Evolutionary conservation across 2,113 vertebrate genomes (phyloP).

Genomic region (Fregata magnificens): DNA sequence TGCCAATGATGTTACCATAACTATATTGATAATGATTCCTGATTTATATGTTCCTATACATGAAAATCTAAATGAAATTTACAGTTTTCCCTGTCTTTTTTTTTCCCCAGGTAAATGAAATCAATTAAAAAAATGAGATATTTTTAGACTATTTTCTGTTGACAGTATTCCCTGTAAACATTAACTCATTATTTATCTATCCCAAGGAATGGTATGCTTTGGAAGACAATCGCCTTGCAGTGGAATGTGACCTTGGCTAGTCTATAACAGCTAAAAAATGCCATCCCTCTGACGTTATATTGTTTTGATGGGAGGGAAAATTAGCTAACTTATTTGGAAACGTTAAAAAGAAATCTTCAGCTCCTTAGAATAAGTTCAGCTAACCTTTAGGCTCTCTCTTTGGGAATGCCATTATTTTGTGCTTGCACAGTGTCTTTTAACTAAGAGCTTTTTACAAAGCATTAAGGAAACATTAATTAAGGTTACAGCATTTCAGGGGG

Average conservation of each 20-base stretch:
- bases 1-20: background rate
- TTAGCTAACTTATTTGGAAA: conserved; percentile 24
- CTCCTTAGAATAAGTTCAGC: background rate
- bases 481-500: background rate
- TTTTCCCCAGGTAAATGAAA: background rate
- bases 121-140: background rate
- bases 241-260: conserved; percentile 68
- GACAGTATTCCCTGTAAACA: conserved; percentile 51
- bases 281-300: conserved; percentile 32
- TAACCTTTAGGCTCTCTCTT: background rate
- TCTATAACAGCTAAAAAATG: conserved; percentile 49
- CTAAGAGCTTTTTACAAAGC: background rate
- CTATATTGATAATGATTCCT: background rate
- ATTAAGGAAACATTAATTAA: background rate
- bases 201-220: conserved; percentile 63
- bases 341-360: background rate
- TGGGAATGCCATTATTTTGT: background rate
- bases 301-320: conserved; percentile 45
- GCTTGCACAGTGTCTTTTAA: background rate
- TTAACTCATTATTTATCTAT: conserved; percentile 73
- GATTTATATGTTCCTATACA: background rate
- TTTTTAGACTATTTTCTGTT: conserved; percentile 40
- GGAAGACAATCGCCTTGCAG: conserved; percentile 35
- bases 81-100: background rate
- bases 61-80: background rate